Conservation (phyloP, 2,888 invertebrate genomes). For the Cyclophora albipunctata region DNA sequence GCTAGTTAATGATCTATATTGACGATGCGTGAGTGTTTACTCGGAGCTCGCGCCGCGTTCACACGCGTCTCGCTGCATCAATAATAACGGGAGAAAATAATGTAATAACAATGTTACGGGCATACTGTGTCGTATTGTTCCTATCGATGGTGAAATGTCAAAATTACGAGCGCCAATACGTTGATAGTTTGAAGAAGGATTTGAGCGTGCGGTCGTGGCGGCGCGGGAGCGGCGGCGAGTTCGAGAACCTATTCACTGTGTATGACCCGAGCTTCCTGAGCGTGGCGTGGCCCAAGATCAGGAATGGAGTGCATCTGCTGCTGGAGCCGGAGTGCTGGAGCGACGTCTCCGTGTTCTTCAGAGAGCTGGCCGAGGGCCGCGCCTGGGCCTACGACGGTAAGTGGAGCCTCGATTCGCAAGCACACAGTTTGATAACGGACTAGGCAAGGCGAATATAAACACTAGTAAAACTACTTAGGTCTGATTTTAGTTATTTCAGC, state of each 20-base stretch:
- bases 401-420: conserved; percentile 17
- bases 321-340: conserved; percentile 57
- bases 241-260: conserved; percentile 58
- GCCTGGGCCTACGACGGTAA: conserved; percentile 72
- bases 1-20: no score
- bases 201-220: conserved; percentile 23
- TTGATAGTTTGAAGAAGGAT: conserved; percentile 30
- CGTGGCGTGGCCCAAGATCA: conserved; percentile 61
- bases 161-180: conserved; percentile 23
- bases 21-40: conserved; percentile 5
- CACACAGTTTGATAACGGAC: neutral
- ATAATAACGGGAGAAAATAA: conserved; percentile 16
- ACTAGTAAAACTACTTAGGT: no score
- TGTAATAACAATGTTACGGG: conserved; percentile 29
- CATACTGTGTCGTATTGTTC: conserved; percentile 23
- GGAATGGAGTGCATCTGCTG: conserved; percentile 52
- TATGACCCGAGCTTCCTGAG: conserved; percentile 64
- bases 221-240: conserved; percentile 36
- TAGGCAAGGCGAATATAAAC: neutral
- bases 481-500: no score
- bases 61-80: conserved; percentile 9
- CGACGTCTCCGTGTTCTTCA: conserved; percentile 56
- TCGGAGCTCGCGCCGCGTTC: conserved; percentile 4
- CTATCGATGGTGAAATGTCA: conserved; percentile 21
- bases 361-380: conserved; percentile 55